These are phyloP conservation scores for Acronicta psi DNA, from an alignment of 2,888 invertebrate genomes.

Conservation along the genomic window DNA sequence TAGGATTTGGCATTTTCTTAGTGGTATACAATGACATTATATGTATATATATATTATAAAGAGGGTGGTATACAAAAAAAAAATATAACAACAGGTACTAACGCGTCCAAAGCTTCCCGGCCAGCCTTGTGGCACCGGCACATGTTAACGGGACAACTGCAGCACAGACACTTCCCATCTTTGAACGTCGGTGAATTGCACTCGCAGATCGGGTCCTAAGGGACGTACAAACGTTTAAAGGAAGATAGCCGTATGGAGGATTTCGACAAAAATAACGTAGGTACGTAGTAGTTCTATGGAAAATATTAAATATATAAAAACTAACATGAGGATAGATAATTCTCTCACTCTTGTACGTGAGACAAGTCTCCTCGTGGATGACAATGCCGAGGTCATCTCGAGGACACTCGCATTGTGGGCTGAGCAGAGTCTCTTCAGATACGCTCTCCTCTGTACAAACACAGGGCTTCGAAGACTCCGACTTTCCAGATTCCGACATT, in stretches of 20 bases:
- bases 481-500: slow-evolving; percentile 59
- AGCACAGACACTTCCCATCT: slow-evolving; percentile 70
- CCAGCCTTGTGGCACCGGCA: slow-evolving; percentile 75
- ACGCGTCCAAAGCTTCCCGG: slow-evolving; percentile 77
- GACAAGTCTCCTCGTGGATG: slow-evolving; percentile 72
- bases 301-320: background rate
- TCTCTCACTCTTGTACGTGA: slow-evolving; percentile 74
- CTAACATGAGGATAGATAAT: slow-evolving; percentile 74
- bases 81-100: slow-evolving; percentile 38
- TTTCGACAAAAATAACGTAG: too few species aligned
- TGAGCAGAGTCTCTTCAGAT: slow-evolving; percentile 49
- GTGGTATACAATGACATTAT: too few species aligned
- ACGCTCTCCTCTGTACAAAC: slow-evolving; percentile 65
- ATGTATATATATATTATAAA: too few species aligned
- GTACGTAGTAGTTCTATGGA: too few species aligned
- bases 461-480: slow-evolving; percentile 58
- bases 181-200: slow-evolving; percentile 63
- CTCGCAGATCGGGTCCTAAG: slow-evolving; percentile 68
- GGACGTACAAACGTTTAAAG: background rate
- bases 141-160: slow-evolving; percentile 66
- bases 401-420: slow-evolving; percentile 71
- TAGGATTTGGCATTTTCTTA: too few species aligned
- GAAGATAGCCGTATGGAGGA: background rate
- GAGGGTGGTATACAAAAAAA: too few species aligned
- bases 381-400: slow-evolving; percentile 74